phyloP scores from a whole-genome alignment of 1,140 invertebrate genomes.

The Elymnias hypermnestra region DNA sequence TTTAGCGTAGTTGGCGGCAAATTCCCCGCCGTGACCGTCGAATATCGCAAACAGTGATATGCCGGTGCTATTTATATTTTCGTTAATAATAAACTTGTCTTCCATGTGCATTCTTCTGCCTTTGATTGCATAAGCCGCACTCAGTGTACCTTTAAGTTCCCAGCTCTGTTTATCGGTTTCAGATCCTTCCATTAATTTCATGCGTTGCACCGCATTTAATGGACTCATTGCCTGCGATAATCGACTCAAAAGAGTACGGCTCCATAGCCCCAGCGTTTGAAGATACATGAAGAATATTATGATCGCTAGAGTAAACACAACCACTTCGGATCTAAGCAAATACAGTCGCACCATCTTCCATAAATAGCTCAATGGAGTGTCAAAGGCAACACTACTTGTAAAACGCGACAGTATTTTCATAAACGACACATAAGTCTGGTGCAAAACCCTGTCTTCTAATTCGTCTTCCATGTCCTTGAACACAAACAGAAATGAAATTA shows the following conservation, averaged over 20 bases:
- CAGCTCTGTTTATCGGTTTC: constrained; percentile 82
- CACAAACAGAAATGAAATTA: constrained; percentile 19
- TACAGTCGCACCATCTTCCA: constrained; percentile 85
- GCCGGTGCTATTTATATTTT: constrained; percentile 84
- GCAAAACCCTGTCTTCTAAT: constrained; percentile 89
- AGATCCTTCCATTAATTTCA: constrained; percentile 74
- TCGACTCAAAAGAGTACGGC: constrained; percentile 82
- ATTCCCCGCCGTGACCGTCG: constrained; percentile 96
- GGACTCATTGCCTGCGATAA: constrained; percentile 83
- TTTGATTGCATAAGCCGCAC: constrained; percentile 92
- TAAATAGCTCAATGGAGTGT: constrained; percentile 81
- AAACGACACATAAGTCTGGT: constrained; percentile 89
- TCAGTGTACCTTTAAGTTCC: constrained; percentile 84
- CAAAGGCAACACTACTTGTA: constrained; percentile 83
- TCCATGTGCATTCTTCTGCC: constrained; percentile 94
- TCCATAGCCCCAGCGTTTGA: constrained; percentile 87
- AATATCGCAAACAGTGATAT: constrained; percentile 94
- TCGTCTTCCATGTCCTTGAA: constrained; percentile 87
- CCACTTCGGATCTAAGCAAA: constrained; percentile 85
- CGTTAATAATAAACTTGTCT: constrained; percentile 90
- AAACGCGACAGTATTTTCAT: constrained; percentile 89
- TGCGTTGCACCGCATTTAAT: constrained; percentile 71
- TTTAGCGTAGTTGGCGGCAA: constrained; percentile 93
- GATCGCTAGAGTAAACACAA: constrained; percentile 80
- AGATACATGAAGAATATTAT: constrained; percentile 85